A percentile compares a stretch with the other conserved stretches of the same genome.
phyloP scores from a whole-genome alignment of 2,797 vertebrate genomes.

The Carapus acus region DNA sequence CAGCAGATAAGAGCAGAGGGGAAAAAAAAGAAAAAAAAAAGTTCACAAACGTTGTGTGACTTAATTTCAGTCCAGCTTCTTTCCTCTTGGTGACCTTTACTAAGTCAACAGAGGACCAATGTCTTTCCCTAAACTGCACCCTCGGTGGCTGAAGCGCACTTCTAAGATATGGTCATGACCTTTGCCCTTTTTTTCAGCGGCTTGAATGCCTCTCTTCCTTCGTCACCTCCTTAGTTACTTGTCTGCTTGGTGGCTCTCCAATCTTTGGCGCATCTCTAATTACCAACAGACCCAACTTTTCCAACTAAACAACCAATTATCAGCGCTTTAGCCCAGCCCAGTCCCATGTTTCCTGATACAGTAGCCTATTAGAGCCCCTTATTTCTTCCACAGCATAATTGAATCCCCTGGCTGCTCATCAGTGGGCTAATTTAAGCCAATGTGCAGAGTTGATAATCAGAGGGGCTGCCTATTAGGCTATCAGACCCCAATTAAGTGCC shows the following conservation, averaged over 20 bases:
- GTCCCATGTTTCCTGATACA: conserved; percentile 69
- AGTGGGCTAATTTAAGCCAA: conserved; percentile 72
- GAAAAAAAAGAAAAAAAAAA: conserved; percentile 10
- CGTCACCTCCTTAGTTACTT: conserved; percentile 34
- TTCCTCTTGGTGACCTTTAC: conserved; percentile 51
- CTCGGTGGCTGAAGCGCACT: conserved; percentile 51
- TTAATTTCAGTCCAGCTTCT: conserved; percentile 22
- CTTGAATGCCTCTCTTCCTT: conserved; percentile 45
- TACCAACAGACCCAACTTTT: conserved; percentile 70
- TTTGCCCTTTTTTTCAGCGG: conserved; percentile 48
- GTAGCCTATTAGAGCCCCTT: conserved; percentile 69
- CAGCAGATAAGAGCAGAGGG: too few relatives aligned
- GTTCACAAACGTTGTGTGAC: conserved; percentile 28
- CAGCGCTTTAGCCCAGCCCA: conserved; percentile 58
- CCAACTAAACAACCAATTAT: conserved; percentile 74
- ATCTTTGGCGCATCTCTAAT: conserved; percentile 61
- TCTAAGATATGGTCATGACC: conserved; percentile 48
- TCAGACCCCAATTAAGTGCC: conserved; percentile 73
- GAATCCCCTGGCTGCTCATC: conserved; percentile 78
- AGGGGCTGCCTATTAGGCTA: conserved; percentile 69
- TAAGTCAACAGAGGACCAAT: conserved; percentile 46
- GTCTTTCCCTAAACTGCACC: conserved; percentile 47
- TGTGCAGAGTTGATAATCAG: conserved; percentile 75
- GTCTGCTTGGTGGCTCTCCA: conserved; percentile 62
- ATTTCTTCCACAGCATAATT: conserved; percentile 73